Conservation (phyloP, 2,888 invertebrate species). For the Phalera bucephala region DNA sequence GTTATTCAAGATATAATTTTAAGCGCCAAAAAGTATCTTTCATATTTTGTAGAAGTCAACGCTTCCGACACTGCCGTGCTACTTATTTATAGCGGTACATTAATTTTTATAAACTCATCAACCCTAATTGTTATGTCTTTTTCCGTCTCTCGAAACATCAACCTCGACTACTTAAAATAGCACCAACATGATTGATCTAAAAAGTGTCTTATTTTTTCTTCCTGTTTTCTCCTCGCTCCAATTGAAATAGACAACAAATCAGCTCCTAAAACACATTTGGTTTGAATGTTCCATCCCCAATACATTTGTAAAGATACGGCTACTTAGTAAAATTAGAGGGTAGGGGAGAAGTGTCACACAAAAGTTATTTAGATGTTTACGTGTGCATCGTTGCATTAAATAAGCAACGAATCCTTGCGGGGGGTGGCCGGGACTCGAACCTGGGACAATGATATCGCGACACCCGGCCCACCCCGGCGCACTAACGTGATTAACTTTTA, state of each 20-base stretch:
- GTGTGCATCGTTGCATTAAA: conserved; percentile 82
- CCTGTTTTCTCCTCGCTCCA: conserved; percentile 19
- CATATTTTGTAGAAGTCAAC: too few species aligned
- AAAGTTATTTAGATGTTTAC: conserved; percentile 83
- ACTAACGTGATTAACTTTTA: conserved; percentile 74
- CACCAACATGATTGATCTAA: conserved; percentile 9
- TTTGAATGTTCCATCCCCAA: conserved; percentile 65
- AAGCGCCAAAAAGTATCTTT: too few species aligned
- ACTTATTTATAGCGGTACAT: too few species aligned
- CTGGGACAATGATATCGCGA: conserved; percentile 69
- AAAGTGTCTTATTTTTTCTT: conserved; percentile 1
- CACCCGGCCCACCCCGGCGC: conserved; percentile 68
- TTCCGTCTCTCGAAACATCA: background rate
- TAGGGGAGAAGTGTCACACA: conserved; percentile 78
- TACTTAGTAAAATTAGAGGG: conserved; percentile 81
- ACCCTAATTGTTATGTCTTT: conserved; percentile 1
- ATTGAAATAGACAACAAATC: conserved; percentile 50
- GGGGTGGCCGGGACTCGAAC: conserved; percentile 58
- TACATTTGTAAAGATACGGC: conserved; percentile 77
- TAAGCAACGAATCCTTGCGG: conserved; percentile 78
- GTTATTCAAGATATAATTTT: too few species aligned
- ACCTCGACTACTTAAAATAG: conserved; percentile 9
- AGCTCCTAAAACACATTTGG: conserved; percentile 59
- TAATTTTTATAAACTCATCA: conserved; percentile 1
- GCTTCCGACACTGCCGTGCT: too few species aligned